These are phyloP conservation scores for Lymantria monacha DNA, from an alignment of 2,888 invertebrate genomes.

Conservation along the genomic window DNA sequence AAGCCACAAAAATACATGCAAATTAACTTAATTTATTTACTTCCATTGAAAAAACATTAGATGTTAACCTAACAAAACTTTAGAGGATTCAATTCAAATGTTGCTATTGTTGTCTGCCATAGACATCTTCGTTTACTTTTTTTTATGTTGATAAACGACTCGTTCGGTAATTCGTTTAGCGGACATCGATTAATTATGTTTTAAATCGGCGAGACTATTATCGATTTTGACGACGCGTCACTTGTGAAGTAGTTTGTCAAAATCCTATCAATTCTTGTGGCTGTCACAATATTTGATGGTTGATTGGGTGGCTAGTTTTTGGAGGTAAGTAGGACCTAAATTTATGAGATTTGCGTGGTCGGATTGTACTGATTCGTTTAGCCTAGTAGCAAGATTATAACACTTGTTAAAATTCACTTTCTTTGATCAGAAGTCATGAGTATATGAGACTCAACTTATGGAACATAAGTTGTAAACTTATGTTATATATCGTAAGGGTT, in stretches of 20 bases:
- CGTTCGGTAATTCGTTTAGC: slow-evolving; percentile 43
- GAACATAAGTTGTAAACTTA: too few relatives aligned
- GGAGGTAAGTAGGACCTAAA: background rate
- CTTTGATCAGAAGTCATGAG: too few relatives aligned
- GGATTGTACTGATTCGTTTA: too few relatives aligned
- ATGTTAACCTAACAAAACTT: slow-evolving; percentile 54
- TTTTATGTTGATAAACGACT: slow-evolving; percentile 59
- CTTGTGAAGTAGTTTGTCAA: slow-evolving; percentile 62
- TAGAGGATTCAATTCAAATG: slow-evolving; percentile 73
- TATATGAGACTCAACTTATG: too few relatives aligned
- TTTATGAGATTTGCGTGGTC: too few relatives aligned
- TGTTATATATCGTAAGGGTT: too few relatives aligned
- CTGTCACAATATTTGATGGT: slow-evolving; percentile 51
- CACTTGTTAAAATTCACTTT: too few relatives aligned
- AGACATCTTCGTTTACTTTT: slow-evolving; percentile 57
- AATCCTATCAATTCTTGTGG: slow-evolving; percentile 39
- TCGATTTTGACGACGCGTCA: slow-evolving; percentile 64
- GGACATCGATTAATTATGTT: slow-evolving; percentile 63
- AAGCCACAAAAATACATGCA: slow-evolving; percentile 33
- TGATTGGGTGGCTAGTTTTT: slow-evolving; percentile 3
- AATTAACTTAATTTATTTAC: slow-evolving; percentile 41
- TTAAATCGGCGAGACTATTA: slow-evolving; percentile 64
- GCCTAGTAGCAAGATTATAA: too few relatives aligned
- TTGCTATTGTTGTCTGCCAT: slow-evolving; percentile 74
- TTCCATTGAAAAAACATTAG: slow-evolving; percentile 52